Base-by-base conservation (phyloP, 2,113 vertebrate genomes). In the Pitta sordida region DNA sequence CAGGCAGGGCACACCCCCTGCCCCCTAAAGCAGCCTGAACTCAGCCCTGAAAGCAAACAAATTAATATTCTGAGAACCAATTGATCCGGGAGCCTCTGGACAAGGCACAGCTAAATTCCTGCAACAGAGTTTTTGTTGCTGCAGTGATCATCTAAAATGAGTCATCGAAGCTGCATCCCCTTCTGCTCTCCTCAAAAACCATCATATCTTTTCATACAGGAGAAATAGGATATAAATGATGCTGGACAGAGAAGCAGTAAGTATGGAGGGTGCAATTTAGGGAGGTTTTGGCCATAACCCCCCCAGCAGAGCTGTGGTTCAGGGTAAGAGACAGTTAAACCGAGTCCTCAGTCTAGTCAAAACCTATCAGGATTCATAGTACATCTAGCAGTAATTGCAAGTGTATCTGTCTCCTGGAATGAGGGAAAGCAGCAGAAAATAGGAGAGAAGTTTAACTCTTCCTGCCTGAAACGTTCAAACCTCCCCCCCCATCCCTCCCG, bases 1-100 rank as follows among this genome's bases (percentile, higher is more conserved):
- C 39, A n/a, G 48, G 44, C 39, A 90, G 63, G 62, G 53, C 7
- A 46, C 17, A 29, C 5, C 7, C 9, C 0, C 30, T 71, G 6
- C 39, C 11, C 30, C 10, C 10, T 11, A 9, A 5, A 1, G 5
- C 56, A 37, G 22, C 4, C 80, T 58, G 65, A 68, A 52, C 30
- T 21, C 74, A 65, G 44, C 51, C 8, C 0, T 34, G 59, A 90
- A 55, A 87, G 29, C 39, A 53, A 87, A 63, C 11, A 85, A 94
- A 93, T 73, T 73, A 83, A 93, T 85, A 89, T 91, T 94, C 84
- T 2, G 4, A 36, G 68, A 87, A 60, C 41, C 29, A n/a, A 86
- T 62, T 12, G 34, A 83, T 91, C 34, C 1, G 0, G 14, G 58
- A 71, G 37, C 4, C 71, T 77, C 67, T 2, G 18, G 71, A 43